Evolutionary conservation across 1,140 invertebrate genomes (phyloP), one percentile per base, ranked within the genome.

Genomic region (Marisa cornuarietis): DNA sequence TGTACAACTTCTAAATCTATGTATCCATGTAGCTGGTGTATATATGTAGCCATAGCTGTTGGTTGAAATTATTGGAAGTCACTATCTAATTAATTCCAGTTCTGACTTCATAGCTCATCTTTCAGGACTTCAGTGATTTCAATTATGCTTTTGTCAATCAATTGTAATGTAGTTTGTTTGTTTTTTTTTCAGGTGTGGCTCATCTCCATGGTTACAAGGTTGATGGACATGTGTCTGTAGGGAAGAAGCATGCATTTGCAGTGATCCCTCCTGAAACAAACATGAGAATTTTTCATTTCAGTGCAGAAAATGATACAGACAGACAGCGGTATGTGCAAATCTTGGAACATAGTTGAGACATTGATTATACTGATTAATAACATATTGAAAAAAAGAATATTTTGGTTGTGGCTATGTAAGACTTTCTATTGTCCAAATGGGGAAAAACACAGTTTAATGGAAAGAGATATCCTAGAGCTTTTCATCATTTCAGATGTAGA

Each of bases 121-220:
- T 42, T 42, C 31, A 42, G 31, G 31, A 42, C 31, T 42, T 42
- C 2, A 6, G 6, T 4, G 31, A 42, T 42, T 42, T 42, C 31
- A 42, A 6, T 6, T 42, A 42, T 42, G 31, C 31, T 58, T 58
- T 58, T 58, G 11, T 18, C 54, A 14, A 2, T 58, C 54, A 6
- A 58, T 58, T 58, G 54, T 58, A 18, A 58, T 58, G 54, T 14
- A 58, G 54, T 18, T 14, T 11, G 8, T 58, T 58, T 8, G 8
- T 18, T 58, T 71, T 74, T 65, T 76, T 75, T 78, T 74, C 66
- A 95, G 96, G 96, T 73, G 95, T 97, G 90, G 95, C 95, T 68
- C 97, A 96, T 91, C 92, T 98, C n/a, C 97, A 98, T 90, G 97
- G 97, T 71, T 99, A 97, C 91, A 93, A 95, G 87, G 96, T 98